Conservation (phyloP, 2,113 vertebrate genomes). For the Lophura nycthemera region DNA sequence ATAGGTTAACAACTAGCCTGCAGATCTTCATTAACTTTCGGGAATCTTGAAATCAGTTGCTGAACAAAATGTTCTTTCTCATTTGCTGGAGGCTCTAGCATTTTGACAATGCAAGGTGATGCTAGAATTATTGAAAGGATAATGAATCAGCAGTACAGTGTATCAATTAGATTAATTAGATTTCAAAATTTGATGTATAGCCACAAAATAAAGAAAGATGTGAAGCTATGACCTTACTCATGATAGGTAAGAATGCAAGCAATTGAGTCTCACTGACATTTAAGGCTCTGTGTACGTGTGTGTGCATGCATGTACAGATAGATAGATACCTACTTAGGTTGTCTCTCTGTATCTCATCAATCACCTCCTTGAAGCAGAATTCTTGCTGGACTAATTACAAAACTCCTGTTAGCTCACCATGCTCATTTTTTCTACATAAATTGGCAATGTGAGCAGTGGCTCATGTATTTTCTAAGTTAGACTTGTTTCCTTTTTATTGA, state of each 20-base stretch:
- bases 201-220: neutral
- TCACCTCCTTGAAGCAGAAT: neutral
- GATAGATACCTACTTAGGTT: neutral
- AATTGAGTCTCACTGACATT: neutral
- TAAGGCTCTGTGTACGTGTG: neutral
- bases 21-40: neutral
- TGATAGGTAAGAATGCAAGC: neutral
- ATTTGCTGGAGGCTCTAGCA: neutral
- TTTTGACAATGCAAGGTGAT: neutral
- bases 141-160: neutral
- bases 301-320: neutral
- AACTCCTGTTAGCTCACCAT: neutral
- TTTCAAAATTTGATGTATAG: conserved; percentile 1
- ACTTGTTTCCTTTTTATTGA: neutral
- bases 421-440: neutral
- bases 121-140: neutral
- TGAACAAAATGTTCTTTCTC: neutral
- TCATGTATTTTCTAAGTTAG: neutral
- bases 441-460: neutral
- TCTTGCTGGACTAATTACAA: neutral
- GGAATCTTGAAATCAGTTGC: neutral
- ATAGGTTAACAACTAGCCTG: neutral
- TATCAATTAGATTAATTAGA: conserved; percentile 45
- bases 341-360: neutral
- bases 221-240: neutral